phyloP scores from a whole-genome alignment of 2,113 vertebrate species.

The Leptodactylus fuscus region DNA sequence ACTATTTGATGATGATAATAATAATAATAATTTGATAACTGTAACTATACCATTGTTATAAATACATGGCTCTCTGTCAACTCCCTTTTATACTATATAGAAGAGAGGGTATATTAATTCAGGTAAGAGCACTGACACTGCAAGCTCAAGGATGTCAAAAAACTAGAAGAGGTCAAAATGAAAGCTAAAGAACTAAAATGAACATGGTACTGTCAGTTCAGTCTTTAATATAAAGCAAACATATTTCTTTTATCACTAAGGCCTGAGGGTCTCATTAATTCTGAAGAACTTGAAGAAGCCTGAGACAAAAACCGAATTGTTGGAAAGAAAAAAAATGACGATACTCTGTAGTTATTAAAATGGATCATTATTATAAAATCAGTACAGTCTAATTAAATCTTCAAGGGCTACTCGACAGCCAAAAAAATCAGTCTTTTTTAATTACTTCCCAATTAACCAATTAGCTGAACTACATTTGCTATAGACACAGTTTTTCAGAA shows the following conservation, averaged over 20 bases:
- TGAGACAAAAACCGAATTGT: not conserved
- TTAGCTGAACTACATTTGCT: not conserved
- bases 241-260: slow-evolving; percentile 6
- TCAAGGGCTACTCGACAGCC: slow-evolving; percentile 1
- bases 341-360: slow-evolving; percentile 22
- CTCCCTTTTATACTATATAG: not conserved
- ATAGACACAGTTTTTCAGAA: not conserved
- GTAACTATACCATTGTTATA: not conserved
- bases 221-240: slow-evolving; percentile 10
- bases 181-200: not conserved
- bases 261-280: slow-evolving; percentile 38
- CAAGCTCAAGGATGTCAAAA: not conserved
- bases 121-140: not conserved
- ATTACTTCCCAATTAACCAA: slow-evolving; percentile 41
- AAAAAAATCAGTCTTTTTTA: slow-evolving; percentile 31
- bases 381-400: slow-evolving; percentile 31
- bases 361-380: slow-evolving; percentile 40
- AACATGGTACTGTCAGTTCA: not conserved
- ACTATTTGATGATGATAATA: too few species aligned
- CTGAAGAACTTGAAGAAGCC: slow-evolving; percentile 1
- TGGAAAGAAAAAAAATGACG: not conserved
- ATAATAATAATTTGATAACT: not conserved
- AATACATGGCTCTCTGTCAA: not conserved
- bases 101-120: not conserved
- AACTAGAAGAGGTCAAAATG: not conserved